These are phyloP conservation scores for Lates japonicus DNA, from an alignment of 2,797 vertebrate genomes.

Conservation along the genomic window DNA sequence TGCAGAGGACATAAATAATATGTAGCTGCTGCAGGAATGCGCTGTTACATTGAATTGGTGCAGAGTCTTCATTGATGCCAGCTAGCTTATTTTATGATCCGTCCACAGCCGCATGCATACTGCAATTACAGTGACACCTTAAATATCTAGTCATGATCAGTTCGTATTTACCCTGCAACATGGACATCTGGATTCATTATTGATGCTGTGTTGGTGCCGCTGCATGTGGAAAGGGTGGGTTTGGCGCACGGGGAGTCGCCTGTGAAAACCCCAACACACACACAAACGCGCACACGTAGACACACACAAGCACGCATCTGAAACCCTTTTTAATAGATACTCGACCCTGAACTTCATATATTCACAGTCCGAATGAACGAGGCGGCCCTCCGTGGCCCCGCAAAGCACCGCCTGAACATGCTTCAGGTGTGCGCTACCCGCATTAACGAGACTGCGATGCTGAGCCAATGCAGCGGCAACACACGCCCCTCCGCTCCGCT, in stretches of 20 bases:
- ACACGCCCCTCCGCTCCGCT: conserved; percentile 82
- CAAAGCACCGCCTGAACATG: conserved; percentile 51
- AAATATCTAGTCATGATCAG: conserved; percentile 34
- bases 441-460: conserved; percentile 77
- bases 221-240: conserved; percentile 76
- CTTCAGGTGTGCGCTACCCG: conserved; percentile 83
- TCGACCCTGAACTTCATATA: conserved; percentile 29
- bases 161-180: conserved; percentile 58
- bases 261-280: conserved; percentile 57
- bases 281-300: not conserved
- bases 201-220: conserved; percentile 78
- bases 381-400: not conserved
- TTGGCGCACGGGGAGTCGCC: conserved; percentile 75
- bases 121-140: conserved; percentile 6
- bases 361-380: conserved; percentile 6
- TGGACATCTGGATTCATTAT: conserved; percentile 76
- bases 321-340: conserved; percentile 7
- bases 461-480: conserved; percentile 83
- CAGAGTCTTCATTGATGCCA: conserved; percentile 55
- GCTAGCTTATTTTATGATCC: conserved; percentile 21
- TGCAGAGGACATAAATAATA: conserved; percentile 84
- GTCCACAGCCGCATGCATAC: conserved; percentile 1
- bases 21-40: conserved; percentile 61
- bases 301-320: not conserved
- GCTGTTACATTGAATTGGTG: conserved; percentile 60